Evolutionary conservation across 2,888 invertebrate genomes (phyloP).

Genomic region (Lithophane socia): DNA sequence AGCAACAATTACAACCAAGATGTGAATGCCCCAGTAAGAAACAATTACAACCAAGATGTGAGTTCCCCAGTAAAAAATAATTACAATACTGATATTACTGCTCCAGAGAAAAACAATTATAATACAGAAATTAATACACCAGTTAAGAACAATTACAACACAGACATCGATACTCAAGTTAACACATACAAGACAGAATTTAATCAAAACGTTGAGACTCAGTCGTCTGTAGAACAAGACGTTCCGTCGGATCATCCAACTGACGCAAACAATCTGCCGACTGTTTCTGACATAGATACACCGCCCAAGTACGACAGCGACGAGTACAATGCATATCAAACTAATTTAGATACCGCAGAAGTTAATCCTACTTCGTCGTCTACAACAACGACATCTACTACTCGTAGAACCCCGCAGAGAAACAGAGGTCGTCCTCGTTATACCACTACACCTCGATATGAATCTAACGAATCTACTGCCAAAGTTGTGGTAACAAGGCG

Average conservation of each 20-base stretch:
- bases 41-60: conserved; percentile 9
- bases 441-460: conserved; percentile 81
- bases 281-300: conserved; percentile 69
- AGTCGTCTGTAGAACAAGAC: conserved; percentile 69
- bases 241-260: conserved; percentile 71
- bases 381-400: conserved; percentile 81
- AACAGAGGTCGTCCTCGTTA: conserved; percentile 84
- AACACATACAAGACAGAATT: conserved; percentile 68
- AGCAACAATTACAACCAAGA: conserved; percentile 41
- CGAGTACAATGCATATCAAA: conserved; percentile 77
- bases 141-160: conserved; percentile 54
- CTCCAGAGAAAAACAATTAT: conserved; percentile 44
- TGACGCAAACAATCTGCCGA: conserved; percentile 69
- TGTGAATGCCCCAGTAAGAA: conserved; percentile 8
- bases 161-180: conserved; percentile 52
- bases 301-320: conserved; percentile 70
- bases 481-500: conserved; percentile 85
- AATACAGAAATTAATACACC: conserved; percentile 39
- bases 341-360: conserved; percentile 73
- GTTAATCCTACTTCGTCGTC: conserved; percentile 69
- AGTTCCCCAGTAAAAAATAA: conserved; percentile 28
- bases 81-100: conserved; percentile 25
- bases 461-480: conserved; percentile 83
- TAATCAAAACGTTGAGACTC: conserved; percentile 72
- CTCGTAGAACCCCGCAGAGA: conserved; percentile 80